phyloP scores from a whole-genome alignment of 2,797 vertebrate genomes.

The Lutra lutra region DNA sequence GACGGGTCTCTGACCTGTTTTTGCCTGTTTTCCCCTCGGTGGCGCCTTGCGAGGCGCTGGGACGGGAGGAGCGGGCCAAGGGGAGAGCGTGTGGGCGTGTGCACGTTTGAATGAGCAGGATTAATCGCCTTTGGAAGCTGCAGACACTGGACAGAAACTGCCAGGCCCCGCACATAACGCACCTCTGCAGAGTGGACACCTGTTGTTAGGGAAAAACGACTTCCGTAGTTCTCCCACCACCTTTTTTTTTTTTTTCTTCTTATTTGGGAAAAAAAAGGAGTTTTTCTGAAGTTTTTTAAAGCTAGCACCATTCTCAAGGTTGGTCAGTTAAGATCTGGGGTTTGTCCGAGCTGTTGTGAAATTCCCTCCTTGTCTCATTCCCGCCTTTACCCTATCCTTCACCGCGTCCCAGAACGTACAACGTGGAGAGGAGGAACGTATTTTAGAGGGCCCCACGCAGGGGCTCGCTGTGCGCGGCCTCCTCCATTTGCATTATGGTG shows the following conservation, averaged over 20 bases:
- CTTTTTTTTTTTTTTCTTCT: fast-evolving
- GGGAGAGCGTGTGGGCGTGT: neutral
- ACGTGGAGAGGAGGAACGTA: neutral
- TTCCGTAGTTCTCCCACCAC: fast-evolving
- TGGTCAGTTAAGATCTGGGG: neutral
- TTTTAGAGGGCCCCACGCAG: neutral
- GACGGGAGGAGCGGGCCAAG: neutral
- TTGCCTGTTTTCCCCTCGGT: neutral
- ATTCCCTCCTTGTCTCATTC: neutral
- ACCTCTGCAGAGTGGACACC: neutral
- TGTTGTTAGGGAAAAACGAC: neutral
- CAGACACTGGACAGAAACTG: neutral
- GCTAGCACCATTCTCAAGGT: neutral
- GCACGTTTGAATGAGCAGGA: neutral
- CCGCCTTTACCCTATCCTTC: neutral
- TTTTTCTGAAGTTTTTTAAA: neutral
- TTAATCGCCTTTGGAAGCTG: neutral
- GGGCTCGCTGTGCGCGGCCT: fast-evolving
- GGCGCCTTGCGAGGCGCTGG: neutral
- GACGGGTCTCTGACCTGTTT: neutral
- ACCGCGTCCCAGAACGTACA: neutral
- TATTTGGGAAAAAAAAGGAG: neutral
- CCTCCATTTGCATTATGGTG: neutral
- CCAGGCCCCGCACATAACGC: neutral
- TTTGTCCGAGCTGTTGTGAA: neutral